Evolutionary conservation across 2,797 vertebrate genomes (phyloP).

Genomic region (Gymnocypris eckloni): DNA sequence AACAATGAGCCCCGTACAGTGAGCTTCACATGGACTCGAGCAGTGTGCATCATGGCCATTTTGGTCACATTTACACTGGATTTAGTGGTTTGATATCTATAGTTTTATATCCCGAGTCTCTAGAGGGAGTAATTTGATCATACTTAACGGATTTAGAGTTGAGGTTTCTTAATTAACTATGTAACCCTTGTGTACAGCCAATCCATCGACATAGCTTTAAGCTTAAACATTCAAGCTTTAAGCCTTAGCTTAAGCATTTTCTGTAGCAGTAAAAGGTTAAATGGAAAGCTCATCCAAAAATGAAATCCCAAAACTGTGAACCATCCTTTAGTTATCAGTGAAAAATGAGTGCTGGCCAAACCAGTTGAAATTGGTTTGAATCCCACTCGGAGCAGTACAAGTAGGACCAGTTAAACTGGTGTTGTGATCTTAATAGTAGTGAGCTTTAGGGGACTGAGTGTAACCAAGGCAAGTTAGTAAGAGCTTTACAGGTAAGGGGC

Average conservation of each 20-base stretch:
- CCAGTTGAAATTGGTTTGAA: neutral
- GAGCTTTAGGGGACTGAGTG: neutral
- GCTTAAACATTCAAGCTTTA: too few species aligned
- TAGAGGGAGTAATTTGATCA: slow-evolving; percentile 41
- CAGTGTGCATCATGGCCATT: neutral
- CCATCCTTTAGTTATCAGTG: neutral
- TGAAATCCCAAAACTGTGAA: neutral
- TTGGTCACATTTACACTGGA: slow-evolving; percentile 30
- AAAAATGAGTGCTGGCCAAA: neutral
- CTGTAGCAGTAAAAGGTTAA: slow-evolving; percentile 35
- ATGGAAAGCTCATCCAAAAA: neutral
- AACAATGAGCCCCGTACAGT: slow-evolving; percentile 19
- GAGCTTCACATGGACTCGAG: slow-evolving; percentile 13
- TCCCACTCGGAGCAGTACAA: neutral
- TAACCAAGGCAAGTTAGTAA: neutral
- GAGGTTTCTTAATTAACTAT: slow-evolving; percentile 47
- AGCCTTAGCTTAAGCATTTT: slow-evolving; percentile 27
- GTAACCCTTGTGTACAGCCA: slow-evolving; percentile 50
- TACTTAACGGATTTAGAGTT: slow-evolving; percentile 56
- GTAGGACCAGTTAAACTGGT: neutral
- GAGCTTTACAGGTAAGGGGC: neutral
- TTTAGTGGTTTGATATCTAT: slow-evolving; percentile 43
- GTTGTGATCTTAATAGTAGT: neutral
- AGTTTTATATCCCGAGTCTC: slow-evolving; percentile 46
- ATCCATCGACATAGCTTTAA: slow-evolving; percentile 27